phyloP scores from a whole-genome alignment of 2,888 invertebrate genomes.

The Eretmocerus hayati region DNA sequence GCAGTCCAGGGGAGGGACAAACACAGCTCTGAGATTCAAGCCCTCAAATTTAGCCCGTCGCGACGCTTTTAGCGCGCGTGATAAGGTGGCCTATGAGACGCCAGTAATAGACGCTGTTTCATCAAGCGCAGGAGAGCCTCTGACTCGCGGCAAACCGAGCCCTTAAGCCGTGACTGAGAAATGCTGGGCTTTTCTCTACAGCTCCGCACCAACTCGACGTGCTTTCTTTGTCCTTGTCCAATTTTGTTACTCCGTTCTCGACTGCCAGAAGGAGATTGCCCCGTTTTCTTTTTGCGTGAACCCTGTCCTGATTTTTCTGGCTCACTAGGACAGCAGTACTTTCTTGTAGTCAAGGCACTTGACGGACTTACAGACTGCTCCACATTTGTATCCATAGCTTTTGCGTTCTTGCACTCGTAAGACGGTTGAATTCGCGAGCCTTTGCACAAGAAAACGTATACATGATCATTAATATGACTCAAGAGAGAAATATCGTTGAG shows the following conservation, averaged over 20 bases:
- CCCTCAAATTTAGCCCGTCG: neutral
- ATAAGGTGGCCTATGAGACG: neutral
- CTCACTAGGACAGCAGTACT: no score
- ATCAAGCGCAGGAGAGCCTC: conserved; percentile 4
- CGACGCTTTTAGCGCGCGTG: neutral
- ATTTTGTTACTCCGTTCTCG: neutral
- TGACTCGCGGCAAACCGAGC: neutral
- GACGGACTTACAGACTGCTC: no score
- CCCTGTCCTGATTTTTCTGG: no score
- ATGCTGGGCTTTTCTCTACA: neutral
- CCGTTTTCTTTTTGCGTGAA: neutral
- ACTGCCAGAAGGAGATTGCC: neutral
- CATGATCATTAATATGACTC: no score
- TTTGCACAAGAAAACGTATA: no score
- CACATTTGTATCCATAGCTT: no score
- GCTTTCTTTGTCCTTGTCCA: neutral
- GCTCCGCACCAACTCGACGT: no score
- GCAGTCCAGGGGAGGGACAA: neutral
- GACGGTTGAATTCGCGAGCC: no score
- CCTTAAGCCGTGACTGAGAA: conserved; percentile 3
- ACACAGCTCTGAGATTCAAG: no score
- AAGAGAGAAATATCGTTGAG: no score
- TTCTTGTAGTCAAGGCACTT: no score
- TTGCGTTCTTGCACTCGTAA: no score
- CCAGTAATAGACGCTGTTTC: conserved; percentile 10